phyloP scores from a whole-genome alignment of 2,113 vertebrate species.

The Grammomys surdaster region DNA sequence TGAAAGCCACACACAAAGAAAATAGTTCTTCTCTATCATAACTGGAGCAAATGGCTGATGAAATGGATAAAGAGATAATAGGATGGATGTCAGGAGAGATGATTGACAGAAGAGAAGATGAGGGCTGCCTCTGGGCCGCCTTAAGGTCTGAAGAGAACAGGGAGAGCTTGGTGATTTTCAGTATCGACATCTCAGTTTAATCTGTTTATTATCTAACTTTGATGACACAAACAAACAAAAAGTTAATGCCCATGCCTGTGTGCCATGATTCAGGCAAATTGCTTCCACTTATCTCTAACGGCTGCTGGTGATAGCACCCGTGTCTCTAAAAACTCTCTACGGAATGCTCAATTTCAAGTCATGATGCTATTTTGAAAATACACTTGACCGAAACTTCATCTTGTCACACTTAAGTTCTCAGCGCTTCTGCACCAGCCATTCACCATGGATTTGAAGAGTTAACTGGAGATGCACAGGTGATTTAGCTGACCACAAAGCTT shows the following conservation, averaged over 20 bases:
- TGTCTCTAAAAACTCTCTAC: background rate
- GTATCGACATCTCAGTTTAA: background rate
- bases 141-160: background rate
- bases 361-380: conserved; percentile 35
- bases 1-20: background rate
- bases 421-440: background rate
- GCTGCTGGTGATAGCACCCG: background rate
- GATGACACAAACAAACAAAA: background rate
- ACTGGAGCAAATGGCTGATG: background rate
- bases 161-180: background rate
- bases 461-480: background rate
- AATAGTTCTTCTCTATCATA: background rate
- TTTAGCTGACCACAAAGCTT: background rate
- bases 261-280: conserved; percentile 9
- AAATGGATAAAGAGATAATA: background rate
- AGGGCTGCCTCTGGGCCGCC: background rate
- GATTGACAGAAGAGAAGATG: background rate
- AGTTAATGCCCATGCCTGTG: background rate
- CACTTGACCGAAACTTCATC: background rate
- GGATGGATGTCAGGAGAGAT: background rate
- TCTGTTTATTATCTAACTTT: conserved; percentile 39
- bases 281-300: background rate
- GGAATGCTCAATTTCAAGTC: conserved; percentile 13
- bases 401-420: background rate
- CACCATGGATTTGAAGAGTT: background rate